Evolutionary conservation across 2,113 vertebrate genomes (phyloP).

Genomic region (Takifugu bimaculatus): DNA sequence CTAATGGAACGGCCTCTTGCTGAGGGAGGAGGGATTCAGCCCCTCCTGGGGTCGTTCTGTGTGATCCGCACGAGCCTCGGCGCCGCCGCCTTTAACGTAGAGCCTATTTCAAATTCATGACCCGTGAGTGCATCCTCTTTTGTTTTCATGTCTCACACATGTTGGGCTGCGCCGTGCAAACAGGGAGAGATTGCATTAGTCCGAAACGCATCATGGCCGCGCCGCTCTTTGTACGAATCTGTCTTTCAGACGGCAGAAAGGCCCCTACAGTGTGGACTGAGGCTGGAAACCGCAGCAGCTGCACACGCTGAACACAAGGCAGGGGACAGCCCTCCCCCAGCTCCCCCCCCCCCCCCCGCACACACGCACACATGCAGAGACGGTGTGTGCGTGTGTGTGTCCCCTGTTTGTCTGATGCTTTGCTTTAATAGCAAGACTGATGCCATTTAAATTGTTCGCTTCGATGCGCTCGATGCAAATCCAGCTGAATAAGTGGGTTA

Average conservation of each 20-base stretch:
- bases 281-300: slow-evolving; percentile 69
- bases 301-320: slow-evolving; percentile 48
- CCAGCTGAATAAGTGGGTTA: slow-evolving; percentile 68
- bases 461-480: slow-evolving; percentile 63
- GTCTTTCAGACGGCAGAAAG: slow-evolving; percentile 62
- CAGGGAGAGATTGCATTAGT: not conserved
- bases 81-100: not conserved
- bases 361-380: slow-evolving; percentile 20
- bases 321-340: slow-evolving; percentile 35
- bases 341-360: slow-evolving; percentile 9
- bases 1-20: not conserved
- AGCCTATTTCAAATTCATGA: slow-evolving; percentile 3
- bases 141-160: slow-evolving; percentile 25
- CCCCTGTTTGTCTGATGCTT: slow-evolving; percentile 63
- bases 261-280: slow-evolving; percentile 58
- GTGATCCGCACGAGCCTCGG: too few species aligned
- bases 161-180: slow-evolving; percentile 10
- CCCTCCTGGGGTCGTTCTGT: not conserved
- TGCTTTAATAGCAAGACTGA: slow-evolving; percentile 66
- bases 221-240: slow-evolving; percentile 46
- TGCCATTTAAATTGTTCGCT: slow-evolving; percentile 71
- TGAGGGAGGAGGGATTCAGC: not conserved
- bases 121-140: slow-evolving; percentile 11
- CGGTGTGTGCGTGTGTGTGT: slow-evolving; percentile 11
- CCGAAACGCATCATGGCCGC: slow-evolving; percentile 39